Conservation (phyloP, 1,140 invertebrate species). For the Drosophila elegans region DNA sequence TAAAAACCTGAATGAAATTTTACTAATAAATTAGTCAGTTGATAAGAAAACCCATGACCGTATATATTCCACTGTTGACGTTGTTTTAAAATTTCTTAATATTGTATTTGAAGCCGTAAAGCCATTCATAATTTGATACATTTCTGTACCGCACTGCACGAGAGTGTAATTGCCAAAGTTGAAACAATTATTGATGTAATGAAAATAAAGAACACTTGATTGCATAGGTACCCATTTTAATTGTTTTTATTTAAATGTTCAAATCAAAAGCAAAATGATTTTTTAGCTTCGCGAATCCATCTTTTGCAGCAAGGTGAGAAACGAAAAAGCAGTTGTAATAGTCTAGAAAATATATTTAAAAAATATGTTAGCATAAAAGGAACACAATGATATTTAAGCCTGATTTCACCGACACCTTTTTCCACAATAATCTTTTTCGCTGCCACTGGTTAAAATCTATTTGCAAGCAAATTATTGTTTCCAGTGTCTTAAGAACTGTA, state of each 20-base stretch:
- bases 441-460: no score
- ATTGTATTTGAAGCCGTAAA: not conserved
- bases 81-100: conserved; percentile 1
- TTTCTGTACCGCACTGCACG: conserved; percentile 14
- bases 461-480: no score
- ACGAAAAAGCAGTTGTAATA: conserved; percentile 79
- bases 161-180: conserved; percentile 38
- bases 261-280: conserved; percentile 9
- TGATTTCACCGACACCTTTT: no score
- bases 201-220: conserved; percentile 18
- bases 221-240: conserved; percentile 2
- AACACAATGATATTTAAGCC: not conserved
- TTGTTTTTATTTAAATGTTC: conserved; percentile 39
- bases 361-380: not conserved
- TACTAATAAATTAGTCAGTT: not conserved
- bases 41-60: not conserved
- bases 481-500: no score
- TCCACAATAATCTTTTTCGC: not conserved
- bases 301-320: conserved; percentile 75
- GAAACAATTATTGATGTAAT: conserved; percentile 6
- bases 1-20: not conserved
- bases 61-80: not conserved
- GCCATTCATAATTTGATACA: not conserved
- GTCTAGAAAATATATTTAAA: conserved; percentile 47
- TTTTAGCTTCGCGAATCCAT: conserved; percentile 63